A percentile compares a stretch with the other conserved stretches of the same genome.
These are phyloP conservation scores for Pseudoips prasinana DNA, from an alignment of 2,888 invertebrate genomes.

Conservation along the genomic window DNA sequence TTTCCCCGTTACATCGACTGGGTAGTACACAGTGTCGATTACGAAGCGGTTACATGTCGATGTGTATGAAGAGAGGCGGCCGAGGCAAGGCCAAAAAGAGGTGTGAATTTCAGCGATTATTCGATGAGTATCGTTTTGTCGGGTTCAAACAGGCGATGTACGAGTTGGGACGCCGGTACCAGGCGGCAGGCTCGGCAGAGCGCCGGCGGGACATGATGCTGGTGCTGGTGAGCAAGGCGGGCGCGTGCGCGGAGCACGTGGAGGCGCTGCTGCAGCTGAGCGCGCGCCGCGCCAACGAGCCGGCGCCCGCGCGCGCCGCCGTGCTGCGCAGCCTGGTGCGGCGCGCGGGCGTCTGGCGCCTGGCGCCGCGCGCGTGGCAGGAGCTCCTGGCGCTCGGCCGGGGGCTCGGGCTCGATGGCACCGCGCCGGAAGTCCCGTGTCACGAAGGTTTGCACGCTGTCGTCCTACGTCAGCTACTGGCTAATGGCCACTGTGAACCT, in stretches of 20 bases:
- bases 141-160: constrained; percentile 50
- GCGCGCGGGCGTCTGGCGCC: constrained; percentile 54
- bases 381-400: constrained; percentile 46
- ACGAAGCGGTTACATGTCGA: too few species aligned
- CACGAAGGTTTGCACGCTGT: constrained; percentile 58
- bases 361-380: constrained; percentile 47
- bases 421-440: constrained; percentile 39
- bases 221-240: constrained; percentile 62
- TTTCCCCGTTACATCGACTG: not conserved
- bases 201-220: constrained; percentile 57
- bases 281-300: constrained; percentile 49
- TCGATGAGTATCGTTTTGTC: constrained; percentile 51
- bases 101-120: constrained; percentile 45
- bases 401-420: constrained; percentile 57
- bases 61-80: constrained; percentile 7
- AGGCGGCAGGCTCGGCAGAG: constrained; percentile 41
- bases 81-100: not conserved
- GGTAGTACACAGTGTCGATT: not conserved
- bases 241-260: constrained; percentile 44
- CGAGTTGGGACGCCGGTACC: constrained; percentile 47
- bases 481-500: constrained; percentile 21
- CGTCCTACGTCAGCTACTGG: constrained; percentile 47
- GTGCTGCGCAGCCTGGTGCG: constrained; percentile 59
- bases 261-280: constrained; percentile 45
- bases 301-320: constrained; percentile 51